Conservation (phyloP, 2,797 vertebrate genomes). For the Buceros bicornis region DNA sequence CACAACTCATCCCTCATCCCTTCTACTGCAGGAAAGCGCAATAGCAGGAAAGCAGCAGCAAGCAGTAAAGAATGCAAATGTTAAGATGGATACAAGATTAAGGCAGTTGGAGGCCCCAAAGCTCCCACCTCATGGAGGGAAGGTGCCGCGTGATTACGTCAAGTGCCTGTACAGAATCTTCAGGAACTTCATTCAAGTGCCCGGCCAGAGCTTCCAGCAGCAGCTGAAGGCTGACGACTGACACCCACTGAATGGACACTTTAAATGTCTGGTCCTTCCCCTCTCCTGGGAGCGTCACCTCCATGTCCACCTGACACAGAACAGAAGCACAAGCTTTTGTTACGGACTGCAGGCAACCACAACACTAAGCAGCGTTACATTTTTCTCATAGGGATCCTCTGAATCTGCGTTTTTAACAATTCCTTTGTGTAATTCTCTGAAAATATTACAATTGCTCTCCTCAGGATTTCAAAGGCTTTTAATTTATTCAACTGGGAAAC, state of each 20-base stretch:
- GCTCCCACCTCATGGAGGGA: slow-evolving; percentile 94
- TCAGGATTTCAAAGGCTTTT: neutral
- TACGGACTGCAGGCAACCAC: neutral
- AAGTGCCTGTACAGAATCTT: slow-evolving; percentile 96
- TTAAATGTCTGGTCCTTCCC: slow-evolving; percentile 99
- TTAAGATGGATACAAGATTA: neutral
- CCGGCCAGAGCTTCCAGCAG: slow-evolving; percentile 95
- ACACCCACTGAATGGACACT: slow-evolving; percentile 98
- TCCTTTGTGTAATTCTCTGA: neutral
- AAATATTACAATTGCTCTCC: neutral
- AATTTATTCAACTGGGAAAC: neutral
- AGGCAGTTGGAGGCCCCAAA: neutral
- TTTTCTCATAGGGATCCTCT: neutral
- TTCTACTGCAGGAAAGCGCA: neutral
- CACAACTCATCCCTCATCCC: neutral
- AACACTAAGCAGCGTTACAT: fast-evolving
- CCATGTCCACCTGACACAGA: slow-evolving; percentile 92
- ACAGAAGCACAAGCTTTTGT: neutral
- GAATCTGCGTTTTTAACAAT: neutral
- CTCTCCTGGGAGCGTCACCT: slow-evolving; percentile 97
- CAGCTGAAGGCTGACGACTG: slow-evolving; percentile 96
- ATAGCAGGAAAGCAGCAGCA: neutral
- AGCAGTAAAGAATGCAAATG: neutral
- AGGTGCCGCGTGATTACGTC: slow-evolving; percentile 98
- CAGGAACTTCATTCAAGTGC: slow-evolving; percentile 95